phyloP scores from a whole-genome alignment of 2,797 vertebrate species.

The Pachyuromys duprasi region DNA sequence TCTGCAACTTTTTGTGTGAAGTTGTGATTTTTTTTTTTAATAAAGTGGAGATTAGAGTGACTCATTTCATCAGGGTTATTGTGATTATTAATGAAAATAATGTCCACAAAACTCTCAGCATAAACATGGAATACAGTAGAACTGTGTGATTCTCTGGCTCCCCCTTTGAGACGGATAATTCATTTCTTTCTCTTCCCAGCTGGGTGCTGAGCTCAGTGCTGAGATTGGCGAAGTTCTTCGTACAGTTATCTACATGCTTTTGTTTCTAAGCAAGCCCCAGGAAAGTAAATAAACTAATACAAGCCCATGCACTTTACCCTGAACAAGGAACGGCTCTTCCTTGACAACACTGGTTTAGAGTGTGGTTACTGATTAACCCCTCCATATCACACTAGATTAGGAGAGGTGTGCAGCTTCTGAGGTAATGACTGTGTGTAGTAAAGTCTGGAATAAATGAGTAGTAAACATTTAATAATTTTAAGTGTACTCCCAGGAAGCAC shows the following conservation, averaged over 20 bases:
- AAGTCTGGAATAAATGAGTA: neutral
- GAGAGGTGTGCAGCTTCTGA: neutral
- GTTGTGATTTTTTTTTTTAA: constrained; percentile 29
- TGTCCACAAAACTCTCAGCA: neutral
- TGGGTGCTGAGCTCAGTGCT: neutral
- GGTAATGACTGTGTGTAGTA: neutral
- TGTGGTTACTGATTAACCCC: constrained; percentile 26
- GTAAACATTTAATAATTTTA: neutral
- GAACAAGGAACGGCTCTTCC: neutral
- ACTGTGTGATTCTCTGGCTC: neutral
- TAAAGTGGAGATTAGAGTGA: neutral
- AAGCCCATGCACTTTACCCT: neutral
- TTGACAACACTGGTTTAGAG: neutral
- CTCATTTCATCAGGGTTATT: neutral
- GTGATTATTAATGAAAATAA: neutral
- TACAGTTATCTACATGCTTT: neutral
- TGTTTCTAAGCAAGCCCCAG: neutral
- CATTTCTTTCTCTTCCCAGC: neutral
- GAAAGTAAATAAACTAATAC: neutral
- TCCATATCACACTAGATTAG: neutral
- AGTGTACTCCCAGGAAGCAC: neutral
- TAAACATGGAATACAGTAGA: neutral
- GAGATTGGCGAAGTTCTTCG: neutral
- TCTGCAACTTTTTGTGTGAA: constrained; percentile 5
- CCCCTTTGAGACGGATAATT: neutral